phyloP scores from a whole-genome alignment of 2,797 vertebrate genomes.

The Streptopelia turtur region DNA sequence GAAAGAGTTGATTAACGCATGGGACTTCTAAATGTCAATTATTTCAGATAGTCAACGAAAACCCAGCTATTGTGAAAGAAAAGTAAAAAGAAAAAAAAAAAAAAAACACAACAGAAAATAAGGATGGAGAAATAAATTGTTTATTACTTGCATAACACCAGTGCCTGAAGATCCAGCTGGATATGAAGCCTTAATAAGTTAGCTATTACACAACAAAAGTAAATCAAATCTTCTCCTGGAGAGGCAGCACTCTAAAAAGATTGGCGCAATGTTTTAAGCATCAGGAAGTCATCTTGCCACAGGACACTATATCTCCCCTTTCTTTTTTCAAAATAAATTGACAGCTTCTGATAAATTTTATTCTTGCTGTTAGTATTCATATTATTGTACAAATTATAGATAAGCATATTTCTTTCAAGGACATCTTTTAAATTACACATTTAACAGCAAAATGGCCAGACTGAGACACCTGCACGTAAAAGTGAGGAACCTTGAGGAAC shows the following conservation, averaged over 20 bases:
- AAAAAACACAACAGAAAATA: neutral
- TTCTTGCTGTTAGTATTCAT: neutral
- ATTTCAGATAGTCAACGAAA: neutral
- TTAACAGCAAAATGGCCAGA: neutral
- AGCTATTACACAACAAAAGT: neutral
- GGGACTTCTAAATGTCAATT: constrained; percentile 14
- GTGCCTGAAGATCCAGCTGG: neutral
- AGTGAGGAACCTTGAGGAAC: neutral
- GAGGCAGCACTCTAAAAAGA: neutral
- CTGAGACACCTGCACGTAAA: neutral
- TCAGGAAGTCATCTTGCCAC: neutral
- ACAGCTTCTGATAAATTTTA: neutral
- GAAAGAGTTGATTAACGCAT: constrained; percentile 35
- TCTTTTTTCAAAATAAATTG: neutral
- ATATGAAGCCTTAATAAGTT: neutral
- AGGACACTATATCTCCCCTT: neutral
- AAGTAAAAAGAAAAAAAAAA: neutral
- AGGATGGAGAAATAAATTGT: neutral
- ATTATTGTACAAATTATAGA: neutral
- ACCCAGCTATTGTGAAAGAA: neutral
- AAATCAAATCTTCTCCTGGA: neutral
- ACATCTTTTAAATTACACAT: neutral
- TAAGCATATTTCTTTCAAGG: neutral
- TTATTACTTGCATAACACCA: neutral
- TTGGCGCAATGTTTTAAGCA: neutral